Percentiles rank a stretch among this genome's conserved stretches.
Evolutionary conservation across 64 coral and sea anemone genomes (phyloP).

Genomic region (Orbicella faveolata): DNA sequence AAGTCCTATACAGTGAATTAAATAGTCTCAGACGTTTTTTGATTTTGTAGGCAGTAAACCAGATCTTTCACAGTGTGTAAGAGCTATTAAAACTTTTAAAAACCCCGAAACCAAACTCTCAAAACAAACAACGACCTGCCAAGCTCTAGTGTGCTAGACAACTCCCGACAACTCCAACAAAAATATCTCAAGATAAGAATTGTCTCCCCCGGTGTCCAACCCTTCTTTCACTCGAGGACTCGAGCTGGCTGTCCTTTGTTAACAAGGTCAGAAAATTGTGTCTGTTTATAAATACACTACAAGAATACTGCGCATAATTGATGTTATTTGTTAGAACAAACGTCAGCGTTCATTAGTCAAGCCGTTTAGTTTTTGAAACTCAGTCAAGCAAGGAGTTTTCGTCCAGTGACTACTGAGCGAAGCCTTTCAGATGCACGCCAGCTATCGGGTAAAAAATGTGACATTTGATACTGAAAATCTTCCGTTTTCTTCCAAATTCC

Average conservation of each 20-base stretch:
- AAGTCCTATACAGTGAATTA: not conserved
- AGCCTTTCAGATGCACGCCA: not conserved
- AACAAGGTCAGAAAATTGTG: not conserved
- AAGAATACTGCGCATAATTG: not conserved
- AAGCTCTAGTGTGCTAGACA: not conserved
- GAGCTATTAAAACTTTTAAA: no score
- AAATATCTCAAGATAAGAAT: not conserved
- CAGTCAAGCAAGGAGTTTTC: not conserved
- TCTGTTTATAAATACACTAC: no score
- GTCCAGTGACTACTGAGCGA: no score
- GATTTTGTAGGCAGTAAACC: no score
- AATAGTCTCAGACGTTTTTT: not conserved
- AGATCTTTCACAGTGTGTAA: no score
- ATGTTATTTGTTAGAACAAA: not conserved
- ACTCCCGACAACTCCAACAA: not conserved
- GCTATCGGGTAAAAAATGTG: not conserved
- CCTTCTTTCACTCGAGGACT: not conserved
- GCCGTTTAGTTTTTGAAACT: not conserved
- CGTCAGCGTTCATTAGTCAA: not conserved
- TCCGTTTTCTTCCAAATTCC: not conserved
- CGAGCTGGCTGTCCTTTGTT: not conserved
- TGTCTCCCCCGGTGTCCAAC: not conserved
- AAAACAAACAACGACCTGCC: not conserved
- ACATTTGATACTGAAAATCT: not conserved
- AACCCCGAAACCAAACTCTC: not conserved